Evolutionary conservation across 37 sponge, comb jelly and placozoan species (phyloP), one percentile per base, ranked within the genome.

Genomic region (Mnemiopsis leidyi): DNA sequence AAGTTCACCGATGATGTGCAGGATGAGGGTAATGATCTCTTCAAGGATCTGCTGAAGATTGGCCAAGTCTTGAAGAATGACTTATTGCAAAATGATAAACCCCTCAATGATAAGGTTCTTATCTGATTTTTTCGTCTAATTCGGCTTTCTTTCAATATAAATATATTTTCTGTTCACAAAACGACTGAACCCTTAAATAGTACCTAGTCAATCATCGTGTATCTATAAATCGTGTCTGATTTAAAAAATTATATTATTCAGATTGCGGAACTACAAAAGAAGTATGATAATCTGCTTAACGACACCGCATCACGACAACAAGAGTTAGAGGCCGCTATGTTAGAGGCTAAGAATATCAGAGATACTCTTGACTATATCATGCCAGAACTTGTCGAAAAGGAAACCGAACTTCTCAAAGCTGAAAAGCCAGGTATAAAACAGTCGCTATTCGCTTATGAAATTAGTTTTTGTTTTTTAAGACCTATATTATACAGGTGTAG

Each of bases 261-360:
- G 90, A 85, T 85, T 61, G 90, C 90, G 3, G 90, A 85, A 61
- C 30, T 85, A 26, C 90, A 85, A 61, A 85, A 85, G 90, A 85
- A 85, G 48, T 85, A 85, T 39, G 90, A 85, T 20, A 33, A 37
- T 39, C 90, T 85, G 61, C 40, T 85, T 39, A 85, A 40, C 3
- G 90, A 85, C 61, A 2, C 61, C 2, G 39, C 32, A 35, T 28
- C 38, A 61, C 24, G 90, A 16, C 90, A 85, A 37, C 29, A 38
- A 26, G 90, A 85, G 9, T 61, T 85, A 1, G 90, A 28, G 2
- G 26, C 39, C 3, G 90, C 90, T 61, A 85, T 85, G 90, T 5
- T 85, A 29, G 90, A 38, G 21, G 90, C 90, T 0, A 35, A 39
- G 90, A 85, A 85, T 29, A 37, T 85, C 61, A 35, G 35, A 26